These are phyloP conservation scores for Acanthacorydalis orientalis DNA, from an alignment of 2,888 invertebrate species.

Conservation along the genomic window DNA sequence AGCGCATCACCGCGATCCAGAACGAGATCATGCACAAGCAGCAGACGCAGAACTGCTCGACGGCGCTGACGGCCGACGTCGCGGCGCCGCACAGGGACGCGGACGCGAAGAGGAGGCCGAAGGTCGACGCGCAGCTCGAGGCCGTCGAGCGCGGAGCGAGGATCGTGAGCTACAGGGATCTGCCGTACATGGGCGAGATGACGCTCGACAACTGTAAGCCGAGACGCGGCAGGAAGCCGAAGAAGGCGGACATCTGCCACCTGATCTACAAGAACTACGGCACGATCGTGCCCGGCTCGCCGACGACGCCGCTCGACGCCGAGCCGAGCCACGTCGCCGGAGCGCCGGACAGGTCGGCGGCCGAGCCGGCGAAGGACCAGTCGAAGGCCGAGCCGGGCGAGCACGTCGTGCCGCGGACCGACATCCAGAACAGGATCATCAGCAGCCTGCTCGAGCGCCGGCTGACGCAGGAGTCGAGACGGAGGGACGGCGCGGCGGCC, in stretches of 20 bases:
- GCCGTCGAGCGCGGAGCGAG: constrained; percentile 27
- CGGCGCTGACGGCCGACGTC: not conserved
- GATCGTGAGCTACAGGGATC: constrained; percentile 58
- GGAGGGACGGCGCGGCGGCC: constrained; percentile 25
- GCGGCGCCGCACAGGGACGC: not conserved
- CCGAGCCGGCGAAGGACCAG: constrained; percentile 10
- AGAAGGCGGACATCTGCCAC: constrained; percentile 84
- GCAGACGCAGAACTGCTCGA: constrained; percentile 8
- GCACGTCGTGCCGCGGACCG: constrained; percentile 27
- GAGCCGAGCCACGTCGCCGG: no score
- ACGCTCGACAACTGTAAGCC: constrained; percentile 78
- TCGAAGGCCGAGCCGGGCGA: constrained; percentile 4
- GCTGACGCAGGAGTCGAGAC: constrained; percentile 46
- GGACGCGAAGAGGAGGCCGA: not conserved
- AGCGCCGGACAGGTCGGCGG: constrained; percentile 27
- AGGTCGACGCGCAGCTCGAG: constrained; percentile 12
- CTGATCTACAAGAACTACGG: constrained; percentile 84
- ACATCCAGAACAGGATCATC: constrained; percentile 50
- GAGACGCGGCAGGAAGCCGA: constrained; percentile 71
- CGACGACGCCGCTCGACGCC: constrained; percentile 29
- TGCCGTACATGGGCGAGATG: constrained; percentile 88
- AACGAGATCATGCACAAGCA: constrained; percentile 31
- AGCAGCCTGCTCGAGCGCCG: constrained; percentile 53
- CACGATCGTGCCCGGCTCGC: constrained; percentile 64
- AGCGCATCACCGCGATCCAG: constrained; percentile 56